Conservation (phyloP, 2,888 invertebrate species). For the Zygothrica quintamaculata region DNA sequence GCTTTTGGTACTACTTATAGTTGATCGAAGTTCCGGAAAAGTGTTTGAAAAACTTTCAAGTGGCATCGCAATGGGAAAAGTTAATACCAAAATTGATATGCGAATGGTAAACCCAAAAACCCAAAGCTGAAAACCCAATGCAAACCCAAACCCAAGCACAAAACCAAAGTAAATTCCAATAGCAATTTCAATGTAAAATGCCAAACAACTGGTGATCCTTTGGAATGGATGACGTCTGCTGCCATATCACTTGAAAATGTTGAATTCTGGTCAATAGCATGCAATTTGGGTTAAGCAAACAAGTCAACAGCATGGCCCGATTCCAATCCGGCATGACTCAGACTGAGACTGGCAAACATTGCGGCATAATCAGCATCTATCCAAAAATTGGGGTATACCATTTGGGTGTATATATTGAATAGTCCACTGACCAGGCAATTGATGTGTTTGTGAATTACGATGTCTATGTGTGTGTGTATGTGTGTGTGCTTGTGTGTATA, state of each 20-base stretch:
- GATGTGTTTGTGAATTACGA: background rate
- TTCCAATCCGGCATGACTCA: constrained; percentile 1
- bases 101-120: background rate
- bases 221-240: constrained; percentile 10
- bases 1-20: constrained; percentile 38
- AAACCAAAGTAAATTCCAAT: background rate
- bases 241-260: constrained; percentile 57
- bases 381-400: background rate
- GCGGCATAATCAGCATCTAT: constrained; percentile 66
- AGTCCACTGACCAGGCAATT: background rate
- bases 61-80: constrained; percentile 48
- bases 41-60: constrained; percentile 69
- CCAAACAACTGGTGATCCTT: constrained; percentile 31
- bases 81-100: constrained; percentile 51
- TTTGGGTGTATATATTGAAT: background rate
- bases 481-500: background rate
- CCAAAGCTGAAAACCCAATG: no score
- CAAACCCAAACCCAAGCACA: no score
- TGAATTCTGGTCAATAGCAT: constrained; percentile 72
- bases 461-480: background rate
- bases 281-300: constrained; percentile 78
- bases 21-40: constrained; percentile 63
- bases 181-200: no score
- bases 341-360: constrained; percentile 62
- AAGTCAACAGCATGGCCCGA: constrained; percentile 43